phyloP scores from a whole-genome alignment of 1,140 invertebrate genomes.

The Eciton burchellii region DNA sequence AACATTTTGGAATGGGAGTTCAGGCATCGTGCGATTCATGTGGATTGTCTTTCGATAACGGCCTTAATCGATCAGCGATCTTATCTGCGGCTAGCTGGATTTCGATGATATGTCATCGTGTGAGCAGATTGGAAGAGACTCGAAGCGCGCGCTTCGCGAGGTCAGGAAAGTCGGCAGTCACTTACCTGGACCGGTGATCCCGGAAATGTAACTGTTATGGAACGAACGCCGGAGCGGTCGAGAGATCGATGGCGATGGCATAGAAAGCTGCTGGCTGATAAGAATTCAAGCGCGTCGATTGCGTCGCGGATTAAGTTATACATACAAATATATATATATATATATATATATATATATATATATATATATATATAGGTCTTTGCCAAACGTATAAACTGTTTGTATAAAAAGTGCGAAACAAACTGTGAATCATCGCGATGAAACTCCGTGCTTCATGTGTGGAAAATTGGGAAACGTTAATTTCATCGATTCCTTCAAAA shows the following conservation, averaged over 20 bases:
- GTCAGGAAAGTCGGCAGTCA: conserved; percentile 50
- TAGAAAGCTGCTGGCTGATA: conserved; percentile 12
- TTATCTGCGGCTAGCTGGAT: background rate
- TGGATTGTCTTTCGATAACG: background rate
- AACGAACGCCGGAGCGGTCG: background rate
- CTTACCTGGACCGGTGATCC: conserved; percentile 52
- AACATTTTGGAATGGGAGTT: too few species aligned
- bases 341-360: too few species aligned
- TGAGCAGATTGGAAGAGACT: conserved; percentile 40
- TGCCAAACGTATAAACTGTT: background rate
- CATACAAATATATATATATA: too few species aligned
- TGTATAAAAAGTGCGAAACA: background rate
- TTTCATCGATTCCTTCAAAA: too few species aligned
- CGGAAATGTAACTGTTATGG: conserved; percentile 42
- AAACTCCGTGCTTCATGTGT: background rate
- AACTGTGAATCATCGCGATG: background rate
- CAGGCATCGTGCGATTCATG: background rate
- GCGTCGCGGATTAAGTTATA: background rate
- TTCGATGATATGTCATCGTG: background rate
- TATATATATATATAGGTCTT: background rate
- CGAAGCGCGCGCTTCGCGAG: conserved; percentile 13
- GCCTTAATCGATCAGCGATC: conserved; percentile 14
- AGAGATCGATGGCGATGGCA: conserved; percentile 10
- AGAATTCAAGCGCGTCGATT: background rate
- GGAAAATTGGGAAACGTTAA: background rate